Base-by-base conservation (phyloP, 2,113 vertebrate genomes). In the Paedocypris sp. region DNA sequence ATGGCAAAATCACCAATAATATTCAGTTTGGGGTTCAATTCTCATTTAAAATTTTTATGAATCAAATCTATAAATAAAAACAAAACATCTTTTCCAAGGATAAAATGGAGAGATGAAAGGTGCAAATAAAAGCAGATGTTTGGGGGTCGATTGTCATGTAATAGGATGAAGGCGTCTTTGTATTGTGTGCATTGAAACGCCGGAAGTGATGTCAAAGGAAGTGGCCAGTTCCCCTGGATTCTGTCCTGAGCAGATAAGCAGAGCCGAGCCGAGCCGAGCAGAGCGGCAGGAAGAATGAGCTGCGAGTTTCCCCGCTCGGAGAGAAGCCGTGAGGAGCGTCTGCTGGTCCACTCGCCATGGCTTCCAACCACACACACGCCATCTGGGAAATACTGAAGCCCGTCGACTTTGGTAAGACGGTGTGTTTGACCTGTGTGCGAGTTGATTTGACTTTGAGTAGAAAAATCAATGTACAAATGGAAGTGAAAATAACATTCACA, bases 151-250 rank as follows among this genome's bases (percentile, higher is more conserved):
- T 57, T 66, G 62, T 6, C 65, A 29, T 46, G 52, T 60, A 49
- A 67, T 53, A 20, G 18, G 56, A 67, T 60, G 39, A 60, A 61
- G 33, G 33, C 51, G 28, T 74, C 71, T 85, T 86, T 85, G 82
- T 85, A 84, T 69, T 73, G 68, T 77, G 53, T 72, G 71, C 59
- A 80, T 78, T 83, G 79, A 80, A 81, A 47, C 31, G 13, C 60
- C 85, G 92, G 92, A 95, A 96, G 87, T 93, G 89, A 95, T 89
- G 87, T 68, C 87, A 87, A 81, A 91, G 94, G 92, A 96, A 95
- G 86, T 83, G 70, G 71, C 79, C 65, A 75, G 81, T 64, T 70
- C 84, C 87, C 87, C 80, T 66, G 85, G 83, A 85, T 83, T 77
- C 75, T 89, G 92, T 85, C 79, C 83, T 79, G 85, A 79, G 68